A percentile compares a stretch with the other conserved stretches of the same genome.
These are phyloP conservation scores for Falco rusticolus DNA, from an alignment of 2,797 vertebrate species.

Conservation along the genomic window DNA sequence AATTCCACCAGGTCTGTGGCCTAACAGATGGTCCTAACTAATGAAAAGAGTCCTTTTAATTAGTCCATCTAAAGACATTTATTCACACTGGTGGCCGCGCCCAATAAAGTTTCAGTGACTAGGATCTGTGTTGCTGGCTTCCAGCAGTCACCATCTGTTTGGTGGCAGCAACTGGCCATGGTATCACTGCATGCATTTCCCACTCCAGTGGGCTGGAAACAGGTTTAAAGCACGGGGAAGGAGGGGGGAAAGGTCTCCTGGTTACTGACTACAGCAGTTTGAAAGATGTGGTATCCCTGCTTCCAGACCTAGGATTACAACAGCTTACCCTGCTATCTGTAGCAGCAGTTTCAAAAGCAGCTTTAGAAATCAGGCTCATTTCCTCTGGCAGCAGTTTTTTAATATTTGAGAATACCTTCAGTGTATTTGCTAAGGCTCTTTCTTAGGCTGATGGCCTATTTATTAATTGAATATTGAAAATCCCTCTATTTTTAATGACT, in stretches of 20 bases:
- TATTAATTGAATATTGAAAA: conserved; percentile 53
- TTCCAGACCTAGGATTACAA: conserved; percentile 68
- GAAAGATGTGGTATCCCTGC: conserved; percentile 48
- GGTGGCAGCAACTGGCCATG: conserved; percentile 76
- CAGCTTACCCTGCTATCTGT: conserved; percentile 61
- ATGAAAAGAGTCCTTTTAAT: conserved; percentile 90
- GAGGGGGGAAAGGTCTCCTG: conserved; percentile 38
- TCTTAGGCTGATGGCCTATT: conserved; percentile 4
- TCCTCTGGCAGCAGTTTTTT: conserved; percentile 48
- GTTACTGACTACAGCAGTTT: conserved; percentile 46
- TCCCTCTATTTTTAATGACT: background rate
- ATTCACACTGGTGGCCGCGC: conserved; percentile 80
- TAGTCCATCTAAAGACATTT: conserved; percentile 87
- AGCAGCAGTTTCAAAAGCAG: conserved; percentile 46
- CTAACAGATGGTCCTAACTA: conserved; percentile 88
- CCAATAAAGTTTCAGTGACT: conserved; percentile 84
- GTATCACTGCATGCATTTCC: conserved; percentile 71
- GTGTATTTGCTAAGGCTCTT: conserved; percentile 38
- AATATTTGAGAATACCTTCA: conserved; percentile 47
- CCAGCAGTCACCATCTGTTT: conserved; percentile 90
- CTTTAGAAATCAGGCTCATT: conserved; percentile 35
- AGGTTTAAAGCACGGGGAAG: conserved; percentile 65
- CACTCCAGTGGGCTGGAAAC: conserved; percentile 82
- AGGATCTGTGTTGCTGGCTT: conserved; percentile 80
- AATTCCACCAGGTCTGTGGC: conserved; percentile 80